phyloP scores from a whole-genome alignment of 1,140 invertebrate genomes.

The Wasmannia auropunctata region DNA sequence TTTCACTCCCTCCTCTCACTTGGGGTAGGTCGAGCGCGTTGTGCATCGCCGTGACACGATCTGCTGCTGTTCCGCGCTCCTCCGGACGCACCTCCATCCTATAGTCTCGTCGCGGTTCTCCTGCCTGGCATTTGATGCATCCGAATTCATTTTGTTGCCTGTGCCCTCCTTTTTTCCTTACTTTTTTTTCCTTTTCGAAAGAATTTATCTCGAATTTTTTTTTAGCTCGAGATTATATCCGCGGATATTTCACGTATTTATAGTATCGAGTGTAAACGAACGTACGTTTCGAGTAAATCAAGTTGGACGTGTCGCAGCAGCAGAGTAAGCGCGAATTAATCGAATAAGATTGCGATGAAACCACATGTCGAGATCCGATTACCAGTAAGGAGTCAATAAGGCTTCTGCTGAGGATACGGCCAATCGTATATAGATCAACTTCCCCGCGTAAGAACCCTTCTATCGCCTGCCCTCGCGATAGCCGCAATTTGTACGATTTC shows the following conservation, averaged over 20 bases:
- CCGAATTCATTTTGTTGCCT: slow-evolving; percentile 64
- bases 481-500: slow-evolving; percentile 85
- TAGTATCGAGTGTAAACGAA: not conserved
- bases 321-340: slow-evolving; percentile 78
- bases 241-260: not conserved
- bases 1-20: slow-evolving; percentile 71
- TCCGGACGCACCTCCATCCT: slow-evolving; percentile 65
- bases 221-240: not conserved
- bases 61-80: slow-evolving; percentile 66
- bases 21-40: slow-evolving; percentile 81
- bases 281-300: not conserved
- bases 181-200: not conserved
- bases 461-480: slow-evolving; percentile 74
- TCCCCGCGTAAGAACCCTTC: slow-evolving; percentile 77
- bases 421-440: slow-evolving; percentile 84
- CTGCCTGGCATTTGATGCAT: slow-evolving; percentile 66
- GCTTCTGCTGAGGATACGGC: slow-evolving; percentile 84
- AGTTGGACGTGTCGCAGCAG: not conserved
- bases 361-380: slow-evolving; percentile 85
- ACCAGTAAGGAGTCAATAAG: slow-evolving; percentile 84
- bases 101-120: slow-evolving; percentile 57
- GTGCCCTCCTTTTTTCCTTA: slow-evolving; percentile 28
- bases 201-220: not conserved
- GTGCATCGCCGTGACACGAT: slow-evolving; percentile 74
- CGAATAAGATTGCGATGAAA: slow-evolving; percentile 84